phyloP scores from a whole-genome alignment of 2,888 invertebrate species.

The Neoaliturus tenellus region DNA sequence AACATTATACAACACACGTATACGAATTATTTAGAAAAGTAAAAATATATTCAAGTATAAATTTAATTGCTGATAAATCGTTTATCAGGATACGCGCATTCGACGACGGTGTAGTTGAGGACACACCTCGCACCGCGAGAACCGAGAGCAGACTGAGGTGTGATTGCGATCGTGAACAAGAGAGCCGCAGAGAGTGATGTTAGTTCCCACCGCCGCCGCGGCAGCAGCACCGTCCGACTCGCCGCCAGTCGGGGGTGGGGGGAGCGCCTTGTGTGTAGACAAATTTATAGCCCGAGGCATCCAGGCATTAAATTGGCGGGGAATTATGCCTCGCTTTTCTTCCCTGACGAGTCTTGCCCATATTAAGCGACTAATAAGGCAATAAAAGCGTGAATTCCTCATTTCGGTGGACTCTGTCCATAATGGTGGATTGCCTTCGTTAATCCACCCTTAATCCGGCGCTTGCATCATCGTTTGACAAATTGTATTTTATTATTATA shows the following conservation, averaged over 20 bases:
- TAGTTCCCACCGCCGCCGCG: slow-evolving; percentile 16
- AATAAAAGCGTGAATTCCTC: slow-evolving; percentile 39
- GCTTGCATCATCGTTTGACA: slow-evolving; percentile 8
- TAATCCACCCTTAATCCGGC: slow-evolving; percentile 14
- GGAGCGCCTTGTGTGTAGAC: slow-evolving; percentile 14
- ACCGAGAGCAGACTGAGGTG: slow-evolving; percentile 17
- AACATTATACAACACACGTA: too few relatives aligned
- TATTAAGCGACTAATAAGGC: slow-evolving; percentile 51
- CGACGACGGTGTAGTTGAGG: neutral
- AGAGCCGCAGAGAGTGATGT: neutral
- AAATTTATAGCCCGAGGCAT: slow-evolving; percentile 49
- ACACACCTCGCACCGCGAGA: neutral
- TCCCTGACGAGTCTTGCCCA: slow-evolving; percentile 47
- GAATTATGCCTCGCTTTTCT: slow-evolving; percentile 53
- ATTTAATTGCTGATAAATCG: neutral
- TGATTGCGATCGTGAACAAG: neutral
- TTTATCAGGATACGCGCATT: neutral
- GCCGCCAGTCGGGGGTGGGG: neutral
- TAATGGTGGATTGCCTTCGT: slow-evolving; percentile 28
- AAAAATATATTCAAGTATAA: neutral
- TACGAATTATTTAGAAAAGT: neutral
- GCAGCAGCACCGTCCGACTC: neutral
- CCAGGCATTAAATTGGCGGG: slow-evolving; percentile 50
- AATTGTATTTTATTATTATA: slow-evolving; percentile 17
- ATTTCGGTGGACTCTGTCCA: slow-evolving; percentile 33